Conservation (phyloP, 30 jellyfish, hydroid and myxozoan genomes). For the Hydra vulgaris region DNA sequence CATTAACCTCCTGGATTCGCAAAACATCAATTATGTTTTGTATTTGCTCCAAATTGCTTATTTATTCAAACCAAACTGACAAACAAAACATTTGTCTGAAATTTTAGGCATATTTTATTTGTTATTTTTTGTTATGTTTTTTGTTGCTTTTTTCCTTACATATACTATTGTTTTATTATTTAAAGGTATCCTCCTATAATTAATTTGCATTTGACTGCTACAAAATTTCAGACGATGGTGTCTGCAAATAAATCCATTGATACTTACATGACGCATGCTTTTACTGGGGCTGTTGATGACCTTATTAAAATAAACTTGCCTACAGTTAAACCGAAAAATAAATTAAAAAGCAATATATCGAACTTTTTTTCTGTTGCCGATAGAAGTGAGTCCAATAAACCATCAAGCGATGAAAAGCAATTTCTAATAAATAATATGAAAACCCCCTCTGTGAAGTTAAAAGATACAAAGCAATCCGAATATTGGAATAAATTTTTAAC, state of each 20-base stretch:
- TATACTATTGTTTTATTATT: background rate
- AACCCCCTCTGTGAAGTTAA: no score
- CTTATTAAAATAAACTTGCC: background rate
- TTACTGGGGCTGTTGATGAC: background rate
- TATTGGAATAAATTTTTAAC: no score
- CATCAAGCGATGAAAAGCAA: background rate
- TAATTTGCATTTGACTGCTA: slow-evolving; percentile 50
- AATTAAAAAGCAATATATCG: background rate
- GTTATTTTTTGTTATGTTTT: background rate
- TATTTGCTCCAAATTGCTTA: no score
- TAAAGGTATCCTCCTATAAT: slow-evolving; percentile 77
- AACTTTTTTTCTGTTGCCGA: background rate
- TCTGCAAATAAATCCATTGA: slow-evolving; percentile 34
- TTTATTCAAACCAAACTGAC: no score
- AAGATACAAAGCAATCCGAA: no score
- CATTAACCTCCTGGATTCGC: no score
- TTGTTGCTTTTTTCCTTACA: background rate
- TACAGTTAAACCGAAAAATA: background rate
- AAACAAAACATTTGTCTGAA: no score
- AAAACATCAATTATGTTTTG: no score
- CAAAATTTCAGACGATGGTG: slow-evolving; percentile 42
- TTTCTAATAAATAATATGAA: no score
- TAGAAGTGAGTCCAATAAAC: background rate
- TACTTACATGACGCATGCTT: slow-evolving; percentile 10
- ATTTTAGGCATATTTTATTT: background rate